phyloP scores from a whole-genome alignment of 2,797 vertebrate genomes.

The Anguilla megastoma region DNA sequence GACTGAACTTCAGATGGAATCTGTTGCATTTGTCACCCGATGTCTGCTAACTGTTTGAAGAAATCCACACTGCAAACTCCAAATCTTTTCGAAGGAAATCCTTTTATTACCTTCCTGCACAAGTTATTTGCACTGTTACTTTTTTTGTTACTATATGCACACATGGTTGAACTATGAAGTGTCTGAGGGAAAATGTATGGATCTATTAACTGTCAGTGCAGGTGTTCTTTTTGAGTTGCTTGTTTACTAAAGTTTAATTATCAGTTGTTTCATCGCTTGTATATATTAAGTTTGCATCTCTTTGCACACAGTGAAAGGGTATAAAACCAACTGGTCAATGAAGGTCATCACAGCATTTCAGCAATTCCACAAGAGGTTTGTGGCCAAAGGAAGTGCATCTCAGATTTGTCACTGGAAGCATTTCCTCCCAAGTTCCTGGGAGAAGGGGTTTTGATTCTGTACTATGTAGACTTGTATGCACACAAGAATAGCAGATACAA shows the following conservation, averaged over 20 bases:
- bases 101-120: not conserved
- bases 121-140: slow-evolving; percentile 58
- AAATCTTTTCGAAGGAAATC: not conserved
- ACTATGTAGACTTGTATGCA: slow-evolving; percentile 43
- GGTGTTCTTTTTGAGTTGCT: slow-evolving; percentile 71
- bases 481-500: not conserved
- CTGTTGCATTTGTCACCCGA: slow-evolving; percentile 30
- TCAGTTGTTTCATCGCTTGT: slow-evolving; percentile 65
- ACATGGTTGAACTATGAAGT: slow-evolving; percentile 25
- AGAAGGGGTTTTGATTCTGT: slow-evolving; percentile 70
- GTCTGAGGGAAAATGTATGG: slow-evolving; percentile 34
- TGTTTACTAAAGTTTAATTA: slow-evolving; percentile 70
- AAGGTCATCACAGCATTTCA: slow-evolving; percentile 65
- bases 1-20: slow-evolving; percentile 15
- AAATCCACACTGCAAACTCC: not conserved
- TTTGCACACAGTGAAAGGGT: slow-evolving; percentile 83
- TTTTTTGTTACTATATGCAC: slow-evolving; percentile 47
- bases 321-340: slow-evolving; percentile 71
- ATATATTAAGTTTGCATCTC: slow-evolving; percentile 87
- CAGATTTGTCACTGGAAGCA: slow-evolving; percentile 49
- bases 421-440: slow-evolving; percentile 53
- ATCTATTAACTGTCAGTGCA: slow-evolving; percentile 73
- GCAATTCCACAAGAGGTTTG: slow-evolving; percentile 56
- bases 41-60: slow-evolving; percentile 8
- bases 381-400: slow-evolving; percentile 60